Evolutionary conservation across 1,140 invertebrate species (phyloP).

Genomic region (Rhopalosiphum maidis): DNA sequence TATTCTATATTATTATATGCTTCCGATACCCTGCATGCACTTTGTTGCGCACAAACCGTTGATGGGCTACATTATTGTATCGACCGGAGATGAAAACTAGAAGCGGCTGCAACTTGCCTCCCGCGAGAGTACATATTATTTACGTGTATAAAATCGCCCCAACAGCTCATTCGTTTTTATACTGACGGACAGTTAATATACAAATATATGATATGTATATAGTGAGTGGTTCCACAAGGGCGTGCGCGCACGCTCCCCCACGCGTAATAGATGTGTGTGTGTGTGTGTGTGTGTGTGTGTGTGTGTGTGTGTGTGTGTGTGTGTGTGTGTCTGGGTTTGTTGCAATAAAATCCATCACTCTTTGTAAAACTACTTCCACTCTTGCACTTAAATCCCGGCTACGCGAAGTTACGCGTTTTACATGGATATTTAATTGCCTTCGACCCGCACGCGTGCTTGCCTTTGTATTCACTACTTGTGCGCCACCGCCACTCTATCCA

Average conservation of each 20-base stretch:
- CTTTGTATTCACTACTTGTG: background rate
- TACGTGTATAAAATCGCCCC: background rate
- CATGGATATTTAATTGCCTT: conserved; percentile 28
- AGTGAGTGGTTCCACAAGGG: background rate
- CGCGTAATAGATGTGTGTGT: too few relatives aligned
- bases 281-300: too few relatives aligned
- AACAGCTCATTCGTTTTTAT: background rate
- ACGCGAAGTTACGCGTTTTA: background rate
- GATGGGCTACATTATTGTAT: background rate
- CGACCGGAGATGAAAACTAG: conserved; percentile 2
- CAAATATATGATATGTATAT: background rate
- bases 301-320: too few relatives aligned
- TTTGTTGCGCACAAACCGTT: background rate
- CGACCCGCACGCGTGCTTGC: background rate
- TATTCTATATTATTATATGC: background rate
- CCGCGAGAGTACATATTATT: background rate
- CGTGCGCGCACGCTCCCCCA: background rate
- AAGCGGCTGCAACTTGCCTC: background rate
- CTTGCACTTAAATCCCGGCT: background rate
- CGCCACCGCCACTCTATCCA: background rate
- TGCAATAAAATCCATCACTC: conserved; percentile 22
- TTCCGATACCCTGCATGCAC: background rate
- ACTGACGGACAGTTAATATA: background rate
- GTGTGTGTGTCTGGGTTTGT: background rate
- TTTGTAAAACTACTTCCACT: conserved; percentile 22